Evolutionary conservation across 2,797 vertebrate genomes (phyloP).

Genomic region (Natrix natrix): DNA sequence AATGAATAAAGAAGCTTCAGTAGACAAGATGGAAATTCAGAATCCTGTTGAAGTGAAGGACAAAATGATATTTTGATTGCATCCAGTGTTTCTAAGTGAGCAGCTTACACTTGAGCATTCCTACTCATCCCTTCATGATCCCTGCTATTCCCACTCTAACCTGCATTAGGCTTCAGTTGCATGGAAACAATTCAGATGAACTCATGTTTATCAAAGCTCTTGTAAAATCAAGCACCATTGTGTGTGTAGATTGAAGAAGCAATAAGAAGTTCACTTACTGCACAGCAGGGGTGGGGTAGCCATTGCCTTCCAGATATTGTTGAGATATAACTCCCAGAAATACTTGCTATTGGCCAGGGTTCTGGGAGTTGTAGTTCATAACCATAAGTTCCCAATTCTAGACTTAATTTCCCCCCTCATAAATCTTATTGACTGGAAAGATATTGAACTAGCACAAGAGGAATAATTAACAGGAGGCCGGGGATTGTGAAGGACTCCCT

Average conservation of each 20-base stretch:
- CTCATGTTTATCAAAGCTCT: neutral
- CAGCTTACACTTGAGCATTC: neutral
- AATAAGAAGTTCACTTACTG: neutral
- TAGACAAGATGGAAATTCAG: neutral
- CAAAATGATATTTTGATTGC: neutral
- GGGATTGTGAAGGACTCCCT: slow-evolving; percentile 35
- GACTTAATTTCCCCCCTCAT: neutral
- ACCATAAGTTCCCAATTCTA: neutral
- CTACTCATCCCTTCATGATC: no score
- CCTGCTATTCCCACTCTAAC: neutral
- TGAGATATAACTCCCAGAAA: neutral
- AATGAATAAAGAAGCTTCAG: neutral
- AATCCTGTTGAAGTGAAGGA: neutral
- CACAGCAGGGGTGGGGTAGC: neutral
- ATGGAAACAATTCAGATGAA: neutral
- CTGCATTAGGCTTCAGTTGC: neutral
- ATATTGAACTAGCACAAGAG: slow-evolving; percentile 15
- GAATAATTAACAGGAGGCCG: slow-evolving; percentile 47
- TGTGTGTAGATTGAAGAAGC: neutral
- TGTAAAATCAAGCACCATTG: neutral
- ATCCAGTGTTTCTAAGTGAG: neutral
- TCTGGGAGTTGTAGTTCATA: neutral
- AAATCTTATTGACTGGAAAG: slow-evolving; percentile 15
- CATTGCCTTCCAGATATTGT: neutral
- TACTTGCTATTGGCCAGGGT: neutral